Evolutionary conservation across 2,888 invertebrate genomes (phyloP).

Genomic region (Ophion costatus): DNA sequence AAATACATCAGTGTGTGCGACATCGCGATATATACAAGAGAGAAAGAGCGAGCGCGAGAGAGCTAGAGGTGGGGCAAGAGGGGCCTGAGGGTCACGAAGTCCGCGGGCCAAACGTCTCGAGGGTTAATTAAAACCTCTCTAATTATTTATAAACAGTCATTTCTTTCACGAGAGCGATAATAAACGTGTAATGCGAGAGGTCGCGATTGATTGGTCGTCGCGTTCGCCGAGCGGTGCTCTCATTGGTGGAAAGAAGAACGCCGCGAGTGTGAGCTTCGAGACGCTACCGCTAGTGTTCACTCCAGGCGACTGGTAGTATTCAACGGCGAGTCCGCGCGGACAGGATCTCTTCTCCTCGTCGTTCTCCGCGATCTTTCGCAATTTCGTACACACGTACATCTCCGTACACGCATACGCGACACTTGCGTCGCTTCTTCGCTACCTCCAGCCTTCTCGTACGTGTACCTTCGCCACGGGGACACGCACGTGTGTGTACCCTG

Average conservation of each 20-base stretch:
- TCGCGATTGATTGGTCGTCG: slow-evolving; percentile 73
- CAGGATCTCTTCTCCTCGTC: slow-evolving; percentile 56
- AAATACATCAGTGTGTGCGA: neutral
- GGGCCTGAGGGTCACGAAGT: slow-evolving; percentile 69
- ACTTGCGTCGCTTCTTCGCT: slow-evolving; percentile 40
- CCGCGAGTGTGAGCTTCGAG: slow-evolving; percentile 43
- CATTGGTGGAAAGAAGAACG: slow-evolving; percentile 71
- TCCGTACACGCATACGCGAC: slow-evolving; percentile 36
- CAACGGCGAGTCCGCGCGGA: slow-evolving; percentile 75
- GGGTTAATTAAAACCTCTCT: slow-evolving; percentile 83
- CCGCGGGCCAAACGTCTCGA: slow-evolving; percentile 78
- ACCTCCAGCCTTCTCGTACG: slow-evolving; percentile 13
- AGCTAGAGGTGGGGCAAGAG: slow-evolving; percentile 49
- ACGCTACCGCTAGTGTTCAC: slow-evolving; percentile 35
- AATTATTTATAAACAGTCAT: slow-evolving; percentile 84
- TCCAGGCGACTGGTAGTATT: slow-evolving; percentile 12
- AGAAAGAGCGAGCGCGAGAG: slow-evolving; percentile 40
- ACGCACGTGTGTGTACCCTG: slow-evolving; percentile 15
- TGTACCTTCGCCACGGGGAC: neutral
- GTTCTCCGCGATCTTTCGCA: slow-evolving; percentile 66
- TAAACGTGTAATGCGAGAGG: slow-evolving; percentile 77
- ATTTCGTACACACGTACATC: slow-evolving; percentile 41
- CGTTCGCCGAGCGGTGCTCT: neutral
- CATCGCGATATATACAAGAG: neutral
- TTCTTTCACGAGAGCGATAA: slow-evolving; percentile 80